Conservation (phyloP, 2,888 invertebrate species). For the Polia nebulosa region DNA sequence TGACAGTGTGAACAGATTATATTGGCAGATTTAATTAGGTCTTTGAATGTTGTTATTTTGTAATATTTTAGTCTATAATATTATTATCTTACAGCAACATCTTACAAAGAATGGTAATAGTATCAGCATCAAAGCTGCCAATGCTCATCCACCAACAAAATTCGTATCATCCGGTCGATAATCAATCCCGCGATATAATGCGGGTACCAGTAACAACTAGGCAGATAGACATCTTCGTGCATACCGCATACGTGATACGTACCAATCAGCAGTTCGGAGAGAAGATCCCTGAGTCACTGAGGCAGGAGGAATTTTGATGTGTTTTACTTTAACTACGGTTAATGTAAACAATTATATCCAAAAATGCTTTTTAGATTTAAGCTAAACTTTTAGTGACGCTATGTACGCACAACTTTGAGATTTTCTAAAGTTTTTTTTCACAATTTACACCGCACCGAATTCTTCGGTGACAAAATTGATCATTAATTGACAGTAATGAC, state of each 20-base stretch:
- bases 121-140: background rate
- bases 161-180: background rate
- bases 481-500: too few species aligned
- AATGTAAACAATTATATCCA: constrained; percentile 24
- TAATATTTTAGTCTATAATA: too few species aligned
- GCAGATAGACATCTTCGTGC: constrained; percentile 10
- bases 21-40: too few species aligned
- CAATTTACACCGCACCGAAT: constrained; percentile 37
- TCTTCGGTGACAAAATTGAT: constrained; percentile 21
- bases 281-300: constrained; percentile 79
- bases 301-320: constrained; percentile 86
- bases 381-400: background rate
- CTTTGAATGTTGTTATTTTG: too few species aligned
- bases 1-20: too few species aligned
- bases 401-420: constrained; percentile 7
- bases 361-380: background rate
- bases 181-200: background rate
- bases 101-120: background rate
- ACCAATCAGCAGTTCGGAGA: constrained; percentile 86
- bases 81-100: background rate
- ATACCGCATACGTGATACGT: constrained; percentile 37
- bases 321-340: constrained; percentile 50
- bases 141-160: background rate
- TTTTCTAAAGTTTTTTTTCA: constrained; percentile 1
- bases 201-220: background rate